phyloP scores from a whole-genome alignment of 2,797 vertebrate species.

The Anisognathus igniventris region DNA sequence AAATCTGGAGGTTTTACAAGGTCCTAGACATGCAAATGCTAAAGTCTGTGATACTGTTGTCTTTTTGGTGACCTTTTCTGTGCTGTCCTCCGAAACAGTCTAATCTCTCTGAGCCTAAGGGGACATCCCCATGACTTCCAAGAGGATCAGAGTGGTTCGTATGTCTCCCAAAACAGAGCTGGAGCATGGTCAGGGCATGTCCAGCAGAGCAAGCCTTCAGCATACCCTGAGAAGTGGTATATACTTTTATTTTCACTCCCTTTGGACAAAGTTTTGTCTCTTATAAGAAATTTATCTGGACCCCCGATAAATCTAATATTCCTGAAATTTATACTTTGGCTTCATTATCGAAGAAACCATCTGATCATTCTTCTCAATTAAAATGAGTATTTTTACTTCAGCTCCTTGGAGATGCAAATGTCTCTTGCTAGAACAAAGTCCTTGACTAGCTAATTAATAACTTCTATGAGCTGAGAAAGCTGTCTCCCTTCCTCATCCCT shows the following conservation, averaged over 20 bases:
- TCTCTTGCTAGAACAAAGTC: slow-evolving; percentile 1
- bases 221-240: not conserved
- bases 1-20: not conserved
- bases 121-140: not conserved
- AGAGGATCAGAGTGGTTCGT: not conserved
- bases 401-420: slow-evolving; percentile 31
- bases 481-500: not conserved
- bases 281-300: not conserved
- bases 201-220: not conserved
- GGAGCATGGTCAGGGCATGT: not conserved
- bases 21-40: not conserved
- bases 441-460: slow-evolving; percentile 38
- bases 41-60: not conserved
- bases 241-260: not conserved
- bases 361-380: slow-evolving; percentile 43
- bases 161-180: not conserved
- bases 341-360: slow-evolving; percentile 17
- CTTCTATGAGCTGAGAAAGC: not conserved
- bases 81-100: not conserved
- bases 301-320: not conserved
- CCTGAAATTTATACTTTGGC: not conserved
- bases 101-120: not conserved
- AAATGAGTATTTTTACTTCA: slow-evolving; percentile 33
- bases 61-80: not conserved
- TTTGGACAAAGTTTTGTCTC: not conserved